Evolutionary conservation across 2,113 vertebrate species (phyloP).

Genomic region (Mixornis gularis): DNA sequence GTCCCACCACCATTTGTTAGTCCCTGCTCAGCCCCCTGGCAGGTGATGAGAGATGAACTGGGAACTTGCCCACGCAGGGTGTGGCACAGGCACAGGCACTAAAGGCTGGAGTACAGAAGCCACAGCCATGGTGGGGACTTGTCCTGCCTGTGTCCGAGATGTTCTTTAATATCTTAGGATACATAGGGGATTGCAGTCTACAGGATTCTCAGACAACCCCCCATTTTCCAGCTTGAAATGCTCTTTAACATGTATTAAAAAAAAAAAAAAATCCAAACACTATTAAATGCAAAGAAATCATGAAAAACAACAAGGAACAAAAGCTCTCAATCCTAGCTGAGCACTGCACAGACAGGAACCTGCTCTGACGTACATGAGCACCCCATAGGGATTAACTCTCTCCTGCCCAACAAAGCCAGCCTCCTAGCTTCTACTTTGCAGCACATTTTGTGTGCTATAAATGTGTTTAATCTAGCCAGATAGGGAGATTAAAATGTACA

Average conservation of each 20-base stretch:
- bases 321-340: slow-evolving; percentile 70
- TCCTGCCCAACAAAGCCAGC: slow-evolving; percentile 46
- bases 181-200: neutral
- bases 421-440: slow-evolving; percentile 37
- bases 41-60: neutral
- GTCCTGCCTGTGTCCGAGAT: neutral
- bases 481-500: neutral
- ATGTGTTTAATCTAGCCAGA: slow-evolving; percentile 25
- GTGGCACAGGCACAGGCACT: neutral
- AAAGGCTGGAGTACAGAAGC: neutral
- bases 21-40: neutral
- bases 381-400: slow-evolving; percentile 71
- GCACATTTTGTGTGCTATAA: neutral
- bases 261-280: slow-evolving; percentile 64
- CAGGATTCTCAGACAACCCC: neutral
- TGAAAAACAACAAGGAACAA: slow-evolving; percentile 70
- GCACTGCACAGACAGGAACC: slow-evolving; percentile 63
- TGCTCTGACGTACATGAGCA: slow-evolving; percentile 69
- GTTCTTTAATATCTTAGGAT: neutral
- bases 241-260: neutral
- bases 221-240: slow-evolving; percentile 8
- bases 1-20: neutral
- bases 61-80: neutral
- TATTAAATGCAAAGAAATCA: slow-evolving; percentile 67
- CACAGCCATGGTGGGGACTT: neutral